Conservation (phyloP, 2,113 vertebrate genomes). For the Syngnathus scovelli region DNA sequence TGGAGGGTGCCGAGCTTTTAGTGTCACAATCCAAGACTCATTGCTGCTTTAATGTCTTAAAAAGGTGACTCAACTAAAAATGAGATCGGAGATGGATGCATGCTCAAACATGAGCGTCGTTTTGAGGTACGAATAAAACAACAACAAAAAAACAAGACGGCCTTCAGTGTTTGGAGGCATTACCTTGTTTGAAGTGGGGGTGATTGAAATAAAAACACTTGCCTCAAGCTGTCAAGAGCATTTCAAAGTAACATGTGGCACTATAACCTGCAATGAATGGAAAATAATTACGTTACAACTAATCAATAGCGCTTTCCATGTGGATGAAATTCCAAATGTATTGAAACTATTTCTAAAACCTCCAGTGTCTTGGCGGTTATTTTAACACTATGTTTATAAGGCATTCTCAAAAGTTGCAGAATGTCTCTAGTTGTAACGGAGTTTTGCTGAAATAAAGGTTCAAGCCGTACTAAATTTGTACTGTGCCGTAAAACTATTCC, state of each 20-base stretch:
- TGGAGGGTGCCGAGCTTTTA: neutral
- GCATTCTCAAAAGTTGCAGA: neutral
- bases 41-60: neutral
- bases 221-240: too few species aligned
- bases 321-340: neutral
- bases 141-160: too few species aligned
- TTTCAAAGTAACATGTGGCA: neutral
- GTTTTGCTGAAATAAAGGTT: neutral
- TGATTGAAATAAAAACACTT: too few species aligned
- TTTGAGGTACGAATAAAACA: neutral
- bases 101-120: neutral
- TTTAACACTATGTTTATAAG: neutral
- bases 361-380: neutral
- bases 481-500: neutral
- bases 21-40: slow-evolving; percentile 3
- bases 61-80: neutral
- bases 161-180: too few species aligned
- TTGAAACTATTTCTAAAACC: neutral
- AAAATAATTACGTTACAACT: neutral
- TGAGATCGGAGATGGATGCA: neutral
- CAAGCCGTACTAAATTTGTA: neutral
- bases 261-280: neutral
- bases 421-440: neutral
- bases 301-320: neutral
- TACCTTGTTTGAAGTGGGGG: too few species aligned